Percentiles rank a stretch among this genome's conserved stretches.
Evolutionary conservation across 2,888 invertebrate species (phyloP).

Genomic region (Cyrtodaria siliqua): DNA sequence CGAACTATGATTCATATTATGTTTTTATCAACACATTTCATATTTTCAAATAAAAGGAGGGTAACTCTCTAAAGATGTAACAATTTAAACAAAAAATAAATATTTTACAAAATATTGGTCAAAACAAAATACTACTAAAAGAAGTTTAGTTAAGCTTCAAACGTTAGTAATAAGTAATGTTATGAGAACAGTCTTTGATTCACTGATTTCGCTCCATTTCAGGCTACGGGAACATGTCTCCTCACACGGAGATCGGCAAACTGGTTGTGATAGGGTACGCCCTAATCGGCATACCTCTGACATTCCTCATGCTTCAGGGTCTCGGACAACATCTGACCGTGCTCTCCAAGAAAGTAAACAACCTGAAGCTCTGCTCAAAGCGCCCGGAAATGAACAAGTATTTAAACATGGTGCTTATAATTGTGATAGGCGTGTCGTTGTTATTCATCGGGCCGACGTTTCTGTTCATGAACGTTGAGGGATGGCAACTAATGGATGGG

Average conservation of each 20-base stretch:
- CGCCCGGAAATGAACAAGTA: conserved; percentile 74
- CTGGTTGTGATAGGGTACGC: conserved; percentile 77
- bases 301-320: conserved; percentile 75
- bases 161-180: no score
- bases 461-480: conserved; percentile 75
- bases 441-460: conserved; percentile 75
- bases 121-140: no score
- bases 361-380: conserved; percentile 73
- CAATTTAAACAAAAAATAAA: no score
- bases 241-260: conserved; percentile 75
- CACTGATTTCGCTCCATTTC: conserved; percentile 17
- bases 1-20: no score
- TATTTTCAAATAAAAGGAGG: no score
- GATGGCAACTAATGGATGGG: conserved; percentile 77
- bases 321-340: conserved; percentile 75
- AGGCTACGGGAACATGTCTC: conserved; percentile 81
- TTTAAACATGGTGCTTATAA: conserved; percentile 75
- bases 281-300: conserved; percentile 79
- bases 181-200: background rate
- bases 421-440: conserved; percentile 68
- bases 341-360: conserved; percentile 70
- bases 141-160: no score
- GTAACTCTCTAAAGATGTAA: no score
- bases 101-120: no score
- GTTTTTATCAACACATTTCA: no score